phyloP scores from a whole-genome alignment of 2,888 invertebrate species.

The Mesorhabditis spiculigera region DNA sequence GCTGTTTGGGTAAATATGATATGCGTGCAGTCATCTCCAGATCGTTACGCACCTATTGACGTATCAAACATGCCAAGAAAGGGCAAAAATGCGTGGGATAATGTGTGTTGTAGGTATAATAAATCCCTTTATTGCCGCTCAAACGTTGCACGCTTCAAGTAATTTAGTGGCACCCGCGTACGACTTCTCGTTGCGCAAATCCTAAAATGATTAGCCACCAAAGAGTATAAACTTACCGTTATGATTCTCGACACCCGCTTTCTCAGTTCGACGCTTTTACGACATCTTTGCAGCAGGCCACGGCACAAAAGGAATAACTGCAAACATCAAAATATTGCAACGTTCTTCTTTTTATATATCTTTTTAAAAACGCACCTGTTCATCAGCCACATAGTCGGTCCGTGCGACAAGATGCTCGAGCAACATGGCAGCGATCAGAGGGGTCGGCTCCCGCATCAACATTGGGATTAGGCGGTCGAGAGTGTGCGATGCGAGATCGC shows the following conservation, averaged over 20 bases:
- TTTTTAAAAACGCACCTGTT: not conserved
- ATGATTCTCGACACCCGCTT: conserved; percentile 20
- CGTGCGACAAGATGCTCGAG: conserved; percentile 2
- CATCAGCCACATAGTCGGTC: not conserved
- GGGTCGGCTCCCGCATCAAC: not conserved
- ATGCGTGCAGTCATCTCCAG: too few relatives aligned
- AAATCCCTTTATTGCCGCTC: too few relatives aligned
- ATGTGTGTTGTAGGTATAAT: too few relatives aligned
- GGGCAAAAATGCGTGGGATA: too few relatives aligned
- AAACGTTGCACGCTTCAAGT: too few relatives aligned
- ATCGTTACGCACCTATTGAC: too few relatives aligned
- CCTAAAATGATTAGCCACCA: too few relatives aligned
- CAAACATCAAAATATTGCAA: not conserved
- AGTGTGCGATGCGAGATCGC: not conserved
- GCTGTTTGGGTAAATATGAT: too few relatives aligned
- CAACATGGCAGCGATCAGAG: not conserved
- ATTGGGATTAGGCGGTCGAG: not conserved
- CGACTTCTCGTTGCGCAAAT: too few relatives aligned
- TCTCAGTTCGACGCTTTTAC: not conserved
- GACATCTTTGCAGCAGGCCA: not conserved
- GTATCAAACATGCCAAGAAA: too few relatives aligned
- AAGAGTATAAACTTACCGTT: conserved; percentile 62
- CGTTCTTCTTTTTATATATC: not conserved
- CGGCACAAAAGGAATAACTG: conserved; percentile 4
- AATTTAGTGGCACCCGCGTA: too few relatives aligned